Base-by-base conservation (phyloP, 2,113 vertebrate genomes). In the Chaetura pelagica region DNA sequence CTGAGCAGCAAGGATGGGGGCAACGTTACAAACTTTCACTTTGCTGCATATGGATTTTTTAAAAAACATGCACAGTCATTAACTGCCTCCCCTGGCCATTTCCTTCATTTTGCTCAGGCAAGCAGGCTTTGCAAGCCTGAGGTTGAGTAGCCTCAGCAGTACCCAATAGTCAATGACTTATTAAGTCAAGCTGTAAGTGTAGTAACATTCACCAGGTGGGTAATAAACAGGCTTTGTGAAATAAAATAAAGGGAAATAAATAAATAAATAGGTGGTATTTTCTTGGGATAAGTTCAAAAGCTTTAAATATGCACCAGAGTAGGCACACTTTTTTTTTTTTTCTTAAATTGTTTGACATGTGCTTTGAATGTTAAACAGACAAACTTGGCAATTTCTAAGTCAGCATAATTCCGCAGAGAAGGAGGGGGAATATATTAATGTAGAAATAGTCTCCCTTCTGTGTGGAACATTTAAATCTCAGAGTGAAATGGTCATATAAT, bases 341-440 rank as follows among this genome's bases (percentile, higher is more conserved):
- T 21, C 19, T 15, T 67, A 12, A 95, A 92, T 17, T 72, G 52
- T 61, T 64, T 75, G 83, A 73, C 35, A 5, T 66, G 55, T 48
- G 69, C 82, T 82, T 88, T 94, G 90, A 95, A 93, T 93, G 80
- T 94, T 97, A 85, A 98, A 73, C 46, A 96, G 94, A 79, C 40
- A 83, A 82, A 94, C 29, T 90, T 87, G 72, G 89, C 77, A 94
- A 93, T 94, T 96, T 80, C 27, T 44, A 94, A 88, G 62, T 69
- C 64, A 72, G 74, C 90, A 27, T 71, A 94, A 97, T 92, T 97
- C 83, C 32, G 40, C 59, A 90, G 74, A 51, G 42, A 92, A 95
- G 82, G 62, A 89, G 51, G 20, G 38, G 48, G 30, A 85, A 84
- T 86, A 77, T 74, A 75, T 95, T 87, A 93, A 79, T 64, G 52